Evolutionary conservation across 2,113 vertebrate genomes (phyloP), one percentile per base, ranked within the genome.

Genomic region (Saguinus imperator): DNA sequence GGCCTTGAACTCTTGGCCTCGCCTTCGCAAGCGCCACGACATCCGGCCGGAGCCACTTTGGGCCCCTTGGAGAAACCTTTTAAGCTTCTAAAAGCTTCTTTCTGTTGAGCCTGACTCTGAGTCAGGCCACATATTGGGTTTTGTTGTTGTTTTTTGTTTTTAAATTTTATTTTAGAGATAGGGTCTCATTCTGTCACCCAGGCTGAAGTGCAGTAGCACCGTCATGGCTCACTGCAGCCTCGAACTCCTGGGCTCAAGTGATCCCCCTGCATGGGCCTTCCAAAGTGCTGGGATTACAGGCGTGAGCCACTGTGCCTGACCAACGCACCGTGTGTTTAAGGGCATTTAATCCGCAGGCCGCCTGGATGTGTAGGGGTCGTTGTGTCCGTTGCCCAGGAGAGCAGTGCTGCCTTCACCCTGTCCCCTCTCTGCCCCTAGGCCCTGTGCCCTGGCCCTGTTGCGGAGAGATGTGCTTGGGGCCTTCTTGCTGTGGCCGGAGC

Each of bases 401-500:
- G 80, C 25, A 29, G 1, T 8, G 4, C 50, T 0, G 5, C 17
- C 57, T 12, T 88, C 66, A 96, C 68, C 72, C 73, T 72, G 20
- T 29, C 0, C 14, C 57, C 8, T 32, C 7, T 21, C 66, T 50
- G n/a, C 80, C 48, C 40, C 27, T 97, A 99, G 99, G 98, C 98
- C 98, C n/a, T 96, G 97, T 8, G 99, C 99, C 72, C 98, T 98
- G 0, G 94, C 98, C 5, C 98, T 99, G 96, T 99, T 99, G 57
- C 98, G 97, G 16, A 98, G 98, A 17, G 99, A 99, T 0, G 98
- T 99, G 11, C 98, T 99, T 0, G 99, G 99, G 0, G 99, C 99
- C 6, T 99, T 99, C 97, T 97, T 99, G 20, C 97, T 99, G 43
- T 99, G 99, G 96, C 98, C 99, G 0, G 99, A 99, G 97, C 98